Evolutionary conservation across 2,797 vertebrate genomes (phyloP), one percentile per base, ranked within the genome.

Genomic region (Toxotes lorentzi): DNA sequence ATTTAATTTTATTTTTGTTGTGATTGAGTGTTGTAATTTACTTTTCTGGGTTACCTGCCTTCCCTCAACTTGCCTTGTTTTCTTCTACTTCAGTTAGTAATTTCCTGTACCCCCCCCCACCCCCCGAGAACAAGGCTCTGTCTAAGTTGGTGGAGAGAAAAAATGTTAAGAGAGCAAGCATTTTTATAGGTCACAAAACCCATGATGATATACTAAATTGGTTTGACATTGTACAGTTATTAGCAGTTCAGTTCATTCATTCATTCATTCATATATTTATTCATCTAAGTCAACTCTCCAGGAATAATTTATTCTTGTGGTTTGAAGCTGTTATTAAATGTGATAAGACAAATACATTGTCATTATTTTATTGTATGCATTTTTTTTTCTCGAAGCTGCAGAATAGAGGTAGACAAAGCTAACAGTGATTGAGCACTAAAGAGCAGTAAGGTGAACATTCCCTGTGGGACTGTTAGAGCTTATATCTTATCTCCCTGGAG

Each of bases 351-450:
- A 80, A 76, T 40, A 11, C 23, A 24, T 40, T 41, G 23, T 38
- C 16, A 14, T 82, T 32, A 23, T 56, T 72, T 71, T 68, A 64
- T 13, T 50, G 54, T 45, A 45, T 51, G 35, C 24, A 56, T 63
- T 62, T 56, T 14, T 30, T 56, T 16, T 24, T 17, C 16, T 21
- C 67, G n/a, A 56, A 78, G 64, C 73, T 62, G 56, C 56, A 50
- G 72, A 73, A 23, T 50, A 14, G 41, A 74, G 43, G 60, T 32
- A 41, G 62, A 73, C 65, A 34, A 70, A 67, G 60, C 61, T 11
- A 13, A 41, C 32, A n/a, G 32, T 88, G 79, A 82, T 45, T 60
- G 71, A 82, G 72, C 60, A 78, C 72, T 90, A 76, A 89, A 60
- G 60, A 84, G 74, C 7, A 45, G 58, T 63, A n/a, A 54, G 57